Base-by-base conservation (phyloP, 2,113 vertebrate species). In the Carassius carassius region DNA sequence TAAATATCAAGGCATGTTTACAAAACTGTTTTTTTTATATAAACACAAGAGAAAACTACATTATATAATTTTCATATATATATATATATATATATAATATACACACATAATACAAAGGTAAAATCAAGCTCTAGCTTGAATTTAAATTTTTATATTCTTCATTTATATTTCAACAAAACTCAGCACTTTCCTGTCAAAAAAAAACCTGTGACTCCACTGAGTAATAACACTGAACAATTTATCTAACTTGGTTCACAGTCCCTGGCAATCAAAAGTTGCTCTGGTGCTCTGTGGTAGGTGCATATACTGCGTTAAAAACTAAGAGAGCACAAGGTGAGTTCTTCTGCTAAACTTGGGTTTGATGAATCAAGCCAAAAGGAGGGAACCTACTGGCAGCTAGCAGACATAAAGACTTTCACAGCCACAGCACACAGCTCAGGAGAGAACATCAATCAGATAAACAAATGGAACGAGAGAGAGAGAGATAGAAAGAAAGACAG, bases 361-460 rank as follows among this genome's bases (percentile, higher is more conserved):
- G 89, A 78, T 77, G 87, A 78, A 32, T 49, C 58, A 87, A 81
- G 77, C 76, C 85, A 78, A 58, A 74, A 81, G 10, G 62, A 84
- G 54, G 72, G 63, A 87, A 70, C 25, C 37, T 56, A 12, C 62
- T 78, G 75, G 75, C 83, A 78, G 49, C 75, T 69, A 14, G 63
- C 17, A 84, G 80, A 86, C 80, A 29, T 83, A 81, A 91, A 87
- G 90, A 89, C 89, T 92, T 92, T 90, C 82, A 88, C 90, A 92
- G 92, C 75, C 84, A 83, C 79, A 85, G 83, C 88, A 86, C 87
- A 63, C 73, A 21, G 63, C 49, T 32, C 37, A 23, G 5, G 58
- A 84, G 82, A 67, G 1, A 54, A 54, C 60, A 17, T 29, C 19
- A 77, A 51, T 83, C 11, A 81, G 70, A 74, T 63, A 80, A 84